Base-by-base conservation (phyloP, 2,888 invertebrate species). In the Temnothorax unifasciatus region DNA sequence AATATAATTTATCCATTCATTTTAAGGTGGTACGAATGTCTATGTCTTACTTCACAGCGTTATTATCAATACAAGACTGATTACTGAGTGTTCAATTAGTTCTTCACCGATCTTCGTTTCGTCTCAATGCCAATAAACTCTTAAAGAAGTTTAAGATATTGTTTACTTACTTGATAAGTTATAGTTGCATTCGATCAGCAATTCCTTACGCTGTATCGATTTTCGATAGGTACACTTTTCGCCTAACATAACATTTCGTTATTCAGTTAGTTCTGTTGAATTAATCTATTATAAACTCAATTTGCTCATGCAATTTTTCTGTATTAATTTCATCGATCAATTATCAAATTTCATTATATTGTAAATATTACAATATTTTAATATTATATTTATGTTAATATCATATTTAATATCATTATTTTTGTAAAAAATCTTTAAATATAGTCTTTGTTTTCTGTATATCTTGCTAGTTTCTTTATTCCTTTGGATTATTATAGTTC, bases 31-130 rank as follows among this genome's bases (percentile, higher is more conserved):
- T 73, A 44, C 59, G 59, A 29, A 73, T 59, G 57, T 59, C 25
- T 18, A 29, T 59, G 57, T 59, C 73, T 59, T 73, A 73, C 25
- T 59, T 44, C 50, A 73, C 59, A 6, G 2, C 73, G 4, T 73
- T 73, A 25, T 59, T 73, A n/a, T 73, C 73, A n/a, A 25, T 73
- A 11, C 44, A 59, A 57, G 25, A 59, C 15, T 73, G 41, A 73
- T 54, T 54, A 54, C 1, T 21, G 8, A 54, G 29, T 21, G 2
- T 57, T 21, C 25, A 38, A 41, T 44, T 57, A 44, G 3, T 68
- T 68, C 3, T 50, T 68, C 44, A 68, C 8, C 8, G 29, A 38
- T 38, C 25, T 50, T 50, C 8, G 29, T 29, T n/a, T 38, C 4
- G 8, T 44, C 34, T 25, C 9, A 47, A n/a, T 50, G 29, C 1